Evolutionary conservation across 2,113 vertebrate genomes (phyloP).

Genomic region (Anoplopoma fimbria): DNA sequence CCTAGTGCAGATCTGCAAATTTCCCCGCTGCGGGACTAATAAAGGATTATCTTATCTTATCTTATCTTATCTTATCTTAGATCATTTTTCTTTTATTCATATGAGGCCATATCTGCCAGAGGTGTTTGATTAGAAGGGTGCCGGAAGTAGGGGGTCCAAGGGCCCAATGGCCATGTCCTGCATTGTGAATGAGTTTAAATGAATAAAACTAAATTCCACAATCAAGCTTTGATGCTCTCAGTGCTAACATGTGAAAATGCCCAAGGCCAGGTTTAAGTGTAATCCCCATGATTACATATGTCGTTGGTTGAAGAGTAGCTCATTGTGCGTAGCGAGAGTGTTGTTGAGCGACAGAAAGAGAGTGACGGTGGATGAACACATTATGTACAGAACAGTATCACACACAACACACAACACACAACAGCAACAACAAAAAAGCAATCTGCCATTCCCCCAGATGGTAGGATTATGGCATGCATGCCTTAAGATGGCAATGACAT

Average conservation of each 20-base stretch:
- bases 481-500: conserved; percentile 43
- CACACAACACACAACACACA: background rate
- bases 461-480: conserved; percentile 42
- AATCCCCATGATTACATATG: background rate
- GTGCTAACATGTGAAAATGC: too few relatives aligned
- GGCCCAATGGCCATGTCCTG: too few relatives aligned
- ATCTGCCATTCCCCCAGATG: conserved; percentile 50
- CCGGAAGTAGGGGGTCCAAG: too few relatives aligned
- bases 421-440: conserved; percentile 31
- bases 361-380: background rate
- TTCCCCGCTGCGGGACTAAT: too few relatives aligned
- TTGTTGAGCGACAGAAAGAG: background rate
- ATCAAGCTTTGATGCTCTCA: background rate
- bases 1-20: background rate
- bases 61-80: too few relatives aligned
- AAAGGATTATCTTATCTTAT: too few relatives aligned
- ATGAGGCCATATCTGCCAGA: background rate
- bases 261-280: background rate
- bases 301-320: background rate
- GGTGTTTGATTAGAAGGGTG: background rate
- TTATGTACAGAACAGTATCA: background rate
- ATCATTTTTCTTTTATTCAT: too few relatives aligned
- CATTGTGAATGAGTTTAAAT: too few relatives aligned
- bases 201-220: background rate
- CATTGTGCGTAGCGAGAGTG: background rate